Base-by-base conservation (phyloP, 2,797 vertebrate species). In the Lepidocolaptes lacrymiger region DNA sequence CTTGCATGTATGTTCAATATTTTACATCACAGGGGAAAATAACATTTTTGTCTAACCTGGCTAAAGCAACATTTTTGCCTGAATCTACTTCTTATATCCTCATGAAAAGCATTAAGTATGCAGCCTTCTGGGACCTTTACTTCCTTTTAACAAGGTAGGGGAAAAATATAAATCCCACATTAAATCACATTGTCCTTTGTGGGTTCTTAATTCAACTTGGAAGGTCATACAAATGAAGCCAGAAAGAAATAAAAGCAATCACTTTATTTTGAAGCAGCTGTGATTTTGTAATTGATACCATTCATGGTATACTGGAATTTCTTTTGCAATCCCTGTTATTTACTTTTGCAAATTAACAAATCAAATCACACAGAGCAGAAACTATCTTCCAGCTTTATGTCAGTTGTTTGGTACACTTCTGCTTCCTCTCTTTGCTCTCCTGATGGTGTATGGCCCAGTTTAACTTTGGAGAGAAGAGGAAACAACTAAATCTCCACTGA, bases 291-390 rank as follows among this genome's bases (percentile, higher is more conserved):
- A 28, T 76, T 1, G 20, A 74, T 73, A 85, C 28, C 51, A 49
- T 82, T 73, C 75, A 67, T 10, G 39, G 36, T 67, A 93, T 54
- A 19, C 67, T 78, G 73, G 82, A 88, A 78, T 83, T 68, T 78
- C 62, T 91, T 91, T 91, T 67, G 48, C 73, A 95, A 67, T 92
- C 52, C 22, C 15, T 84, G 41, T 61, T 86, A 62, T 69, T 93
- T 88, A 76, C 54, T 92, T 85, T 46, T 79, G 62, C 58, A 86
- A 92, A 91, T 76, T 43, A 95, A 78, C 8, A 88, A 72, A 93
- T 62, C 28, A 88, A 71, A 92, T 78, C 13, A 75, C 2, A 7
- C 21, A 66, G 27, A 86, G 43, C n/a, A 74, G 82, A 93, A 92
- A 86, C n/a, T 81, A 46, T 28, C 89, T 95, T 62, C 58, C 49